These are phyloP conservation scores for Paguma larvata DNA, from an alignment of 2,797 vertebrate genomes.

Conservation along the genomic window DNA sequence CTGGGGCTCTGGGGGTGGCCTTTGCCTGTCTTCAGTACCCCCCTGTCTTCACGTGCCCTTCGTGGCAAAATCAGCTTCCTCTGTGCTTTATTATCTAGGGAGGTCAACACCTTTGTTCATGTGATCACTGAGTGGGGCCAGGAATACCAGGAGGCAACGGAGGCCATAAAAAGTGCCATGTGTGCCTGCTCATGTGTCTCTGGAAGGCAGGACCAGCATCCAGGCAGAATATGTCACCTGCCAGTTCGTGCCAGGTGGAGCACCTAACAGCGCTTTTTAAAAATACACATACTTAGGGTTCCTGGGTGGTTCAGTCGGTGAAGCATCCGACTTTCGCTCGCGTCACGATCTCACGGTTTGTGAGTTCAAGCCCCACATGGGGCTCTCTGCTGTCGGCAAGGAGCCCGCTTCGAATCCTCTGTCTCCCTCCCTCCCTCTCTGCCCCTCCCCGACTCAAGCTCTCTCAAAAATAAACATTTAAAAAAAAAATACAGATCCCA, in stretches of 20 bases:
- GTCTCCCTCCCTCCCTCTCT: background rate
- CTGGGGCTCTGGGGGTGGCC: background rate
- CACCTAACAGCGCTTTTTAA: background rate
- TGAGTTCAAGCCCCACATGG: background rate
- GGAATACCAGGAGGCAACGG: constrained; percentile 48
- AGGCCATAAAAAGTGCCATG: constrained; percentile 48
- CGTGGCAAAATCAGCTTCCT: constrained; percentile 40
- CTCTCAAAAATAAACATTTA: background rate
- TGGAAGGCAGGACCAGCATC: constrained; percentile 8
- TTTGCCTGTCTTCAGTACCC: background rate
- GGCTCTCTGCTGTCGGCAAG: background rate
- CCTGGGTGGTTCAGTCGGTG: background rate
- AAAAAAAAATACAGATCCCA: background rate
- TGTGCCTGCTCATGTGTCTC: constrained; percentile 23
- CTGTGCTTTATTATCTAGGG: background rate
- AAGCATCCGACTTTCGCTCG: background rate
- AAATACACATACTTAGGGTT: background rate
- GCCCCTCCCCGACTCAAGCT: too few relatives aligned
- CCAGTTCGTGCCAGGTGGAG: background rate
- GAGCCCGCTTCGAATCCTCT: background rate
- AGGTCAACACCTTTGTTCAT: constrained; percentile 29
- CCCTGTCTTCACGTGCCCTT: background rate
- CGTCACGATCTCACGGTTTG: background rate
- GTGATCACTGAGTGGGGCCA: constrained; percentile 40
- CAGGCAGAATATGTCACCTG: constrained; percentile 12